Percentiles rank a stretch among this genome's conserved stretches.
These are phyloP conservation scores for Neocloeon triangulifer DNA, from an alignment of 1,140 invertebrate genomes.

Conservation along the genomic window DNA sequence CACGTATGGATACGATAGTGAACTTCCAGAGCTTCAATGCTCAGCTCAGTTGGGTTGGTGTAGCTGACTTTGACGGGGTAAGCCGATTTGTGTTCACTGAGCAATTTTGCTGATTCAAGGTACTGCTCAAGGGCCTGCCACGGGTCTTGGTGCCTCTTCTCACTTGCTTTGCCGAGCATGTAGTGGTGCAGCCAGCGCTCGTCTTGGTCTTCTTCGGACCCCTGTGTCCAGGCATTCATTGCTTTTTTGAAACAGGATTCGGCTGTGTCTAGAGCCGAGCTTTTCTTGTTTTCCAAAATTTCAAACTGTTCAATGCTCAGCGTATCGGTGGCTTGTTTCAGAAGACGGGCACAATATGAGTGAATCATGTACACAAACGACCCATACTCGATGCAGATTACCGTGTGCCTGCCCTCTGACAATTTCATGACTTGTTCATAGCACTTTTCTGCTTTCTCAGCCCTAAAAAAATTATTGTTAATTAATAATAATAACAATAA, in stretches of 20 bases:
- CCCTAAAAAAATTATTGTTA: background rate
- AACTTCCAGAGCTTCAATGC: conserved; percentile 70
- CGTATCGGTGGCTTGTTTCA: conserved; percentile 48
- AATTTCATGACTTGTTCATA: conserved; percentile 53
- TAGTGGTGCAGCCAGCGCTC: conserved; percentile 79
- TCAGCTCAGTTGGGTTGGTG: conserved; percentile 53
- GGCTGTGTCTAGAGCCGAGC: conserved; percentile 51
- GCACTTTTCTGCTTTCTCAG: conserved; percentile 38
- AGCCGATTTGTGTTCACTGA: conserved; percentile 55
- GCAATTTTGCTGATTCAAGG: conserved; percentile 39
- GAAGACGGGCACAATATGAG: conserved; percentile 60
- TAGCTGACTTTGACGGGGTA: conserved; percentile 76
- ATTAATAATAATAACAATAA: background rate
- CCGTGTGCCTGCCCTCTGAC: conserved; percentile 38
- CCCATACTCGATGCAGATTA: conserved; percentile 75
- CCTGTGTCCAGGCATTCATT: no score
- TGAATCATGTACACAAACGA: conserved; percentile 67
- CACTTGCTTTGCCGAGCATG: conserved; percentile 77
- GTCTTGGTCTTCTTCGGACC: no score
- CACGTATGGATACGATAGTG: conserved; percentile 64
- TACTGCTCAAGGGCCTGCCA: conserved; percentile 59
- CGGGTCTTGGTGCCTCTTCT: conserved; percentile 53
- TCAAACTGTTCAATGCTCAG: conserved; percentile 55
- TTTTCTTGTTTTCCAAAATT: conserved; percentile 46
- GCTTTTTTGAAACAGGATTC: conserved; percentile 53